phyloP scores from a whole-genome alignment of 64 coral and sea anemone genomes.

The Anthopleura sola region DNA sequence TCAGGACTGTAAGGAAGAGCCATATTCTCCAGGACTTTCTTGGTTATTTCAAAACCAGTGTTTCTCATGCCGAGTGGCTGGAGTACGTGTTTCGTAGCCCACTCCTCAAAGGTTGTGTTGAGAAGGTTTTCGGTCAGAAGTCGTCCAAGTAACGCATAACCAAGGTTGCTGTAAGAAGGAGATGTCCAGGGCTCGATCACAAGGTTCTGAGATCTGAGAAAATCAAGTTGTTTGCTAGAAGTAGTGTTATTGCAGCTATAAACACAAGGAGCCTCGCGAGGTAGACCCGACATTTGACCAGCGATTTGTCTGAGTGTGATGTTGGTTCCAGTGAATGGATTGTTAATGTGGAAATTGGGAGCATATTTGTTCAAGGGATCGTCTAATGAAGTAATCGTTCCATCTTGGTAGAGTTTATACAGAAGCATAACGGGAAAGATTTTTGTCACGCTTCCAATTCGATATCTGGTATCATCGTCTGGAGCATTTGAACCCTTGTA shows the following conservation, averaged over 20 bases:
- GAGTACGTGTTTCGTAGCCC: conserved; percentile 21
- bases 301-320: conserved; percentile 42
- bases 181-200: conserved; percentile 5
- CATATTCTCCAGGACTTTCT: conserved; percentile 21
- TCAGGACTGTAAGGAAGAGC: conserved; percentile 35
- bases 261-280: conserved; percentile 35
- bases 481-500: conserved; percentile 7
- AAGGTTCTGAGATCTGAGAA: conserved; percentile 19
- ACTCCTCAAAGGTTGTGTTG: conserved; percentile 61
- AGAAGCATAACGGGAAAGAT: conserved; percentile 38
- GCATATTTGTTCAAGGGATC: conserved; percentile 43
- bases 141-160: conserved; percentile 33
- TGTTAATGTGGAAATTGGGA: conserved; percentile 46
- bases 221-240: conserved; percentile 13
- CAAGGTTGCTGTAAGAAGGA: conserved; percentile 48
- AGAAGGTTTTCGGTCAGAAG: conserved; percentile 43
- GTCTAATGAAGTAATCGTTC: conserved; percentile 30
- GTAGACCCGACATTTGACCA: conserved; percentile 43
- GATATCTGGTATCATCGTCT: conserved; percentile 38
- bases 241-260: conserved; percentile 19
- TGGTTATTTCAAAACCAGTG: conserved; percentile 55
- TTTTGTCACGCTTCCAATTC: conserved; percentile 49
- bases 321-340: conserved; percentile 27
- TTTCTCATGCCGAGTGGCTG: conserved; percentile 53
- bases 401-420: conserved; percentile 32